Conservation (phyloP, 2,797 vertebrate species). For the Diglossa cyanea region DNA sequence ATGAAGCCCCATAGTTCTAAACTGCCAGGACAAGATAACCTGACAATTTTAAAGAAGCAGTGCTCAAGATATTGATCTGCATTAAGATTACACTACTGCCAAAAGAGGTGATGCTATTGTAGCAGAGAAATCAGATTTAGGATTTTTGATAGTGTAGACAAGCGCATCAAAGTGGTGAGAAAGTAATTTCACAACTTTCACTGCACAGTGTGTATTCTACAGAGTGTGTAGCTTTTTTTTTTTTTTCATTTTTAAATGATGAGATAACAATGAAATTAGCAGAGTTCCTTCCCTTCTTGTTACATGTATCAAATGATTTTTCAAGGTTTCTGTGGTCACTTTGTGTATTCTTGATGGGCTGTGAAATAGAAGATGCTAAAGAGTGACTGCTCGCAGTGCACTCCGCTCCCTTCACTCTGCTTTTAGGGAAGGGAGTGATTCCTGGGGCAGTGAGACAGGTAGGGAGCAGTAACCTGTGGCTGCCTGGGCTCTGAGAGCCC, state of each 20-base stretch:
- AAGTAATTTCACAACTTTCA: not conserved
- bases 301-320: not conserved
- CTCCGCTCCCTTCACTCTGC: not conserved
- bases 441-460: not conserved
- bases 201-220: not conserved
- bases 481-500: not conserved
- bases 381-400: not conserved
- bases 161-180: not conserved
- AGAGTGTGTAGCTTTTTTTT: not conserved
- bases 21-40: not conserved
- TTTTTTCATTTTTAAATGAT: not conserved
- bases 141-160: not conserved
- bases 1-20: not conserved
- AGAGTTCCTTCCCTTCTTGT: not conserved
- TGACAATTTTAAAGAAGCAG: not conserved
- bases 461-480: not conserved
- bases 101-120: not conserved
- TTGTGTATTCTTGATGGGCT: not conserved
- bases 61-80: not conserved
- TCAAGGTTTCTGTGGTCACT: not conserved
- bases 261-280: not conserved
- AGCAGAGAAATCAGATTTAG: not conserved
- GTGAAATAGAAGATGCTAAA: not conserved
- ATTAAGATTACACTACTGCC: not conserved
- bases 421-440: fast-evolving